Percentiles rank a stretch among this genome's conserved stretches.
phyloP scores from a whole-genome alignment of 2,113 vertebrate genomes.

The Gallinago undulata region DNA sequence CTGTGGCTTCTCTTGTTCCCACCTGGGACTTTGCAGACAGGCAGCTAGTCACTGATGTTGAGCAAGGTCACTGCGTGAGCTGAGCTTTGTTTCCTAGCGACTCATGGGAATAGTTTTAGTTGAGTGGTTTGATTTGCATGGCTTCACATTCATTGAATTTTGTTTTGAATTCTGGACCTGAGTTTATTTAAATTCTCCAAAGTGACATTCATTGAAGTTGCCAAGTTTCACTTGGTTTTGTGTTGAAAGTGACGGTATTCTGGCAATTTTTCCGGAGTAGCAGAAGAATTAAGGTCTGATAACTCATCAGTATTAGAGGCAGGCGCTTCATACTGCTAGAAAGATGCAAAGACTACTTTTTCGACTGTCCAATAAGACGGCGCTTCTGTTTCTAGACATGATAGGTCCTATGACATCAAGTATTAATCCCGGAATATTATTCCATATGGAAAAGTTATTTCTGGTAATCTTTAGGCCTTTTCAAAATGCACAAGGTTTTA shows the following conservation, averaged over 20 bases:
- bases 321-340: not conserved
- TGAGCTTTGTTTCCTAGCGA: not conserved
- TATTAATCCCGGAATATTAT: conserved; percentile 14
- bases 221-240: conserved; percentile 36
- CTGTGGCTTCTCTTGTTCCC: not conserved
- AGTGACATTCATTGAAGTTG: not conserved
- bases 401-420: not conserved
- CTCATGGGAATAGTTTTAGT: conserved; percentile 6
- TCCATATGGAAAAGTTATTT: conserved; percentile 16
- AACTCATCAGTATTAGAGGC: conserved; percentile 12
- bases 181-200: conserved; percentile 37
- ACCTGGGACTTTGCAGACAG: not conserved
- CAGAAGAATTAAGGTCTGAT: conserved; percentile 42
- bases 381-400: not conserved
- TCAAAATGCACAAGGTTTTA: conserved; percentile 10
- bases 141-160: not conserved
- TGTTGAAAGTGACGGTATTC: conserved; percentile 5
- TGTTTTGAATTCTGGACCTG: not conserved
- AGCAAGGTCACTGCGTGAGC: not conserved
- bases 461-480: not conserved
- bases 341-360: not conserved
- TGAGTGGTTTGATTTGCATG: conserved; percentile 37
- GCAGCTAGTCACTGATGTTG: not conserved
- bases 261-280: not conserved
- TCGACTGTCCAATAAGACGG: not conserved